Evolutionary conservation across 1,140 invertebrate genomes (phyloP), one percentile per base, ranked within the genome.

Genomic region (Pogonus chalceus): DNA sequence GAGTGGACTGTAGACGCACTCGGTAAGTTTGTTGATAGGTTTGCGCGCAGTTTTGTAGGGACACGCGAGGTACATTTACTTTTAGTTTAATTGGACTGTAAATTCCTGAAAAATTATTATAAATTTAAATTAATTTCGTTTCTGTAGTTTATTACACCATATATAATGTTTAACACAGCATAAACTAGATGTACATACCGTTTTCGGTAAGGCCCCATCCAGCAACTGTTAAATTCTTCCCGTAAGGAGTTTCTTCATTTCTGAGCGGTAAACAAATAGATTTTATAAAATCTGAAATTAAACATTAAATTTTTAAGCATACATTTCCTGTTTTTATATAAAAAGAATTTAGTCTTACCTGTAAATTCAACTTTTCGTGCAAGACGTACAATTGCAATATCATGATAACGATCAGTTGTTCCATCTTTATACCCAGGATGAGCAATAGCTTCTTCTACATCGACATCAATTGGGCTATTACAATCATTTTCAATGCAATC

Each of bases 381-480:
- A 10, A 83, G 57, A 35, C 74, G 65, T 22, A 87, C 67, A 2
- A 87, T 64, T 1, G 80, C 81, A 49, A 87, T 79, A 61, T 87
- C 84, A 60, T 87, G 79, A 52, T 81, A 1, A 56, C 2, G 54
- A 26, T 10, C 23, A 20, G 10, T 31, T 23, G 14, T 48, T 23
- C 12, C 35, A 1, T 12, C 20, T 0, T 82, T 73, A 58, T 80
- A 84, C 22, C 65, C 58, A 1, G 71, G 58, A 60, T 84, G 81
- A n/a, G 67, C 62, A 21, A 67, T 65, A 2, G 78, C 65, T 46
- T 64, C 60, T 16, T 61, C 66, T 0, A 77, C 65, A 23, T 60
- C 56, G 14, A 73, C 69, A 57, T 81, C 72, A 57, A 69, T 65
- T 4, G 65, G 64, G 20, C 68, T 64, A 20, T 66, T 68, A 51